Conservation (phyloP, 1,140 invertebrate species). For the Lasioglossum albipes region DNA sequence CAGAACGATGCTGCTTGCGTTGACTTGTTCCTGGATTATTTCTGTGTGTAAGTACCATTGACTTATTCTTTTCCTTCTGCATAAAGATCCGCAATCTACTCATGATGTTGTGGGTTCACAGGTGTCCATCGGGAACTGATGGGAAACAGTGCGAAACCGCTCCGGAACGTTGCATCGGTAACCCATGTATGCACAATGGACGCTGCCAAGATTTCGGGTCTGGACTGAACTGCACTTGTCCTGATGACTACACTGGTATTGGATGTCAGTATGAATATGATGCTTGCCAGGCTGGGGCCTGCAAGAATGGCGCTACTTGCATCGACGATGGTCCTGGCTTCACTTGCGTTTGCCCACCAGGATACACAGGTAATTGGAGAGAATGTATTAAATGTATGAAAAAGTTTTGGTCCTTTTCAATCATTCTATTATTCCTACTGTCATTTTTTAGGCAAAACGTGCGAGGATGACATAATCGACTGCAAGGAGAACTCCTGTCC, state of each 20-base stretch:
- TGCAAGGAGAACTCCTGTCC: constrained; percentile 97
- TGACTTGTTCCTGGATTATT: constrained; percentile 96
- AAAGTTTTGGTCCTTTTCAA: no score
- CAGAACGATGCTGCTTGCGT: constrained; percentile 96
- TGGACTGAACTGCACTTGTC: constrained; percentile 95
- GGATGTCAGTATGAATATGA: constrained; percentile 97
- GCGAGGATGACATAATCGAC: constrained; percentile 95
- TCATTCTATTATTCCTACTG: no score
- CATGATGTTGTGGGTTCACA: constrained; percentile 49
- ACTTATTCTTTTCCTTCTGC: no score
- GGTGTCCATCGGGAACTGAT: constrained; percentile 95
- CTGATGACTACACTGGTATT: constrained; percentile 90
- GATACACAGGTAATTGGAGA: constrained; percentile 84
- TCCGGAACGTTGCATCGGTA: constrained; percentile 96
- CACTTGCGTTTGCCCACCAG: constrained; percentile 91
- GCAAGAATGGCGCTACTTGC: constrained; percentile 96
- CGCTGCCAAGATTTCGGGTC: constrained; percentile 97
- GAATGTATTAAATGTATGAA: no score
- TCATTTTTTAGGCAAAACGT: constrained; percentile 86
- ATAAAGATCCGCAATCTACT: background rate
- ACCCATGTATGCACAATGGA: constrained; percentile 97
- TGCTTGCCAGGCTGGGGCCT: constrained; percentile 92
- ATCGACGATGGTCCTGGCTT: constrained; percentile 91
- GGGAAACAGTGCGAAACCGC: constrained; percentile 97
- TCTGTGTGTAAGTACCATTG: constrained; percentile 90